Evolutionary conservation across 2,797 vertebrate species (phyloP).

Genomic region (Psittacula echo): DNA sequence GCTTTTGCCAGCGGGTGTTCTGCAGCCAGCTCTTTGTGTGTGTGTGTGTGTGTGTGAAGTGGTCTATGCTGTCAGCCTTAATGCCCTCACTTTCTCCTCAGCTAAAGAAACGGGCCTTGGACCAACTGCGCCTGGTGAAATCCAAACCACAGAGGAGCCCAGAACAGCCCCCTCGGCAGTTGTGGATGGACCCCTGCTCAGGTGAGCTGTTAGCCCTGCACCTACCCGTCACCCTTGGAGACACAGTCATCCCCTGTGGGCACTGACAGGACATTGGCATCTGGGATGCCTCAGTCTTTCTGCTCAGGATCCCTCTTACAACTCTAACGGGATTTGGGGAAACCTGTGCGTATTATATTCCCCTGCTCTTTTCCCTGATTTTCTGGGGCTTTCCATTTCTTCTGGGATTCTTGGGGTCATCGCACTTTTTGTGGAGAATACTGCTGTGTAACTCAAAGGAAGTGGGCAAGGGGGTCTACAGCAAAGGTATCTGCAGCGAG

Average conservation of each 20-base stretch:
- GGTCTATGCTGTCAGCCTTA: background rate
- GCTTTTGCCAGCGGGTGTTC: background rate
- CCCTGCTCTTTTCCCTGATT: background rate
- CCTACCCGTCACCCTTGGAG: background rate
- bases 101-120: slow-evolving; percentile 84
- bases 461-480: background rate
- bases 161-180: slow-evolving; percentile 60
- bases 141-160: slow-evolving; percentile 64
- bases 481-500: background rate
- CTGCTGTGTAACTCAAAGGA: background rate
- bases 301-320: background rate
- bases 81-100: slow-evolving; percentile 41
- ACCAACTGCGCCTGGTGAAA: slow-evolving; percentile 87
- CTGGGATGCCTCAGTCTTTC: background rate
- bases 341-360: background rate
- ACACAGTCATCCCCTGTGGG: background rate
- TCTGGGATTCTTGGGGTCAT: background rate
- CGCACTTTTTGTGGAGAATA: background rate
- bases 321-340: background rate
- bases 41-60: background rate
- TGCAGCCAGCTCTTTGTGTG: background rate
- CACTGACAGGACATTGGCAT: background rate
- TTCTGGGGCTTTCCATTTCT: background rate
- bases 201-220: slow-evolving; percentile 41
- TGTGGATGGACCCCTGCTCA: slow-evolving; percentile 68